Evolutionary conservation across 2,113 vertebrate genomes (phyloP).

Genomic region (Kryptolebias marmoratus): DNA sequence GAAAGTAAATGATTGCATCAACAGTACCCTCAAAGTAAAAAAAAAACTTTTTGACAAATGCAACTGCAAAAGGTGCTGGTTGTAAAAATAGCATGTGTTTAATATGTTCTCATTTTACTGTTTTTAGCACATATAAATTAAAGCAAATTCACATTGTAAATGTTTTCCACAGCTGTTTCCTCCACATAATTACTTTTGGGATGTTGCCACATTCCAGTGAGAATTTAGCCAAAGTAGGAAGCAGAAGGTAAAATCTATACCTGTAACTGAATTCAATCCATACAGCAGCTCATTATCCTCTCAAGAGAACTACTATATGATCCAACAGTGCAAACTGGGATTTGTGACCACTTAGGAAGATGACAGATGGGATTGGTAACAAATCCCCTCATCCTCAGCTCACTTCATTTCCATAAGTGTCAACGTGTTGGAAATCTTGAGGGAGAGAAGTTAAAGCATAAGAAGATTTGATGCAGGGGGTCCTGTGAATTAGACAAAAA

Average conservation of each 20-base stretch:
- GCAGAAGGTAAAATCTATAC: slow-evolving; percentile 34
- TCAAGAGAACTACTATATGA: slow-evolving; percentile 50
- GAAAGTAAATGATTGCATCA: not conserved
- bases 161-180: slow-evolving; percentile 2
- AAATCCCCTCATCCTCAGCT: slow-evolving; percentile 74
- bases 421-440: slow-evolving; percentile 47
- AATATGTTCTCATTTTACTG: not conserved
- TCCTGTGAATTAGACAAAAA: slow-evolving; percentile 34
- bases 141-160: not conserved
- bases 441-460: slow-evolving; percentile 21
- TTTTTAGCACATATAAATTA: not conserved
- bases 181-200: not conserved
- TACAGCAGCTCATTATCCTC: slow-evolving; percentile 49
- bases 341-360: slow-evolving; percentile 74
- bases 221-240: not conserved
- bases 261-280: slow-evolving; percentile 22
- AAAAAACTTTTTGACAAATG: too few relatives aligned
- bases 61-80: not conserved
- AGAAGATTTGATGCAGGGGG: slow-evolving; percentile 30
- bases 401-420: slow-evolving; percentile 73
- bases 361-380: slow-evolving; percentile 74
- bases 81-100: not conserved
- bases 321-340: slow-evolving; percentile 53
- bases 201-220: not conserved
- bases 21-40: not conserved